Percentiles rank a stretch among this genome's conserved stretches.
These are phyloP conservation scores for Epizoanthus rinbou DNA, from an alignment of 92 coral and sea anemone genomes.

Conservation along the genomic window DNA sequence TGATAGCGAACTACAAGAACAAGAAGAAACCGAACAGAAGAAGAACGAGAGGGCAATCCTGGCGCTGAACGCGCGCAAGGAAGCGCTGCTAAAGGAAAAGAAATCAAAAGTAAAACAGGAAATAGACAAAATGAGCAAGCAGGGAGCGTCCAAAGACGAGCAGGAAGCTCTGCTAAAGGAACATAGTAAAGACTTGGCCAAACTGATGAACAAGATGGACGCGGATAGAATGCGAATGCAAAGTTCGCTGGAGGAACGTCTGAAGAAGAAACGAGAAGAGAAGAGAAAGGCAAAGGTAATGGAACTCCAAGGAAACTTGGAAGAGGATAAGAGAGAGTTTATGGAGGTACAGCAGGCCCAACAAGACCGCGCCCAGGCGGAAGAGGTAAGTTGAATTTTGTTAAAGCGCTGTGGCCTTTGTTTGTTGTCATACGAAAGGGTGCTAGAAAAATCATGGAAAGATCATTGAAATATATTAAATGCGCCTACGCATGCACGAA, in stretches of 20 bases:
- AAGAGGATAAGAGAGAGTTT: conserved; percentile 85
- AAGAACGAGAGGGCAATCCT: conserved; percentile 94
- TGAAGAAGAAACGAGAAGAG: conserved; percentile 87
- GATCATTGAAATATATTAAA: too few relatives aligned
- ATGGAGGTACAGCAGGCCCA: conserved; percentile 86
- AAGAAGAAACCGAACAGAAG: conserved; percentile 89
- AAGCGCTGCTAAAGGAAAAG: conserved; percentile 92
- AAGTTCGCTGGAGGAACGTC: conserved; percentile 94
- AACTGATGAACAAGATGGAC: conserved; percentile 97
- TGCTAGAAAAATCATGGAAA: too few relatives aligned
- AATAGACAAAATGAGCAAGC: conserved; percentile 86
- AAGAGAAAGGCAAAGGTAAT: conserved; percentile 78
- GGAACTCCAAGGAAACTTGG: conserved; percentile 66
- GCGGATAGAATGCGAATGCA: conserved; percentile 99
- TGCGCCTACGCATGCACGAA: too few relatives aligned
- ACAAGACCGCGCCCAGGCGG: conserved; percentile 81
- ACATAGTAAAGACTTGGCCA: conserved; percentile 97
- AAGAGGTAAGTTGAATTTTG: conserved; percentile 6
- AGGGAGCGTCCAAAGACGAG: conserved; percentile 90
- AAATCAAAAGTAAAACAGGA: conserved; percentile 93
- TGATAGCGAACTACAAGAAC: conserved; percentile 75
- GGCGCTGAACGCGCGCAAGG: conserved; percentile 93
- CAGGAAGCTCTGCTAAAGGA: conserved; percentile 93
- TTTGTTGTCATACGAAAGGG: too few relatives aligned
- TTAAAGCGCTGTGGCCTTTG: not conserved